phyloP scores from a whole-genome alignment of 2,797 vertebrate species.

The Eulemur mongoz region DNA sequence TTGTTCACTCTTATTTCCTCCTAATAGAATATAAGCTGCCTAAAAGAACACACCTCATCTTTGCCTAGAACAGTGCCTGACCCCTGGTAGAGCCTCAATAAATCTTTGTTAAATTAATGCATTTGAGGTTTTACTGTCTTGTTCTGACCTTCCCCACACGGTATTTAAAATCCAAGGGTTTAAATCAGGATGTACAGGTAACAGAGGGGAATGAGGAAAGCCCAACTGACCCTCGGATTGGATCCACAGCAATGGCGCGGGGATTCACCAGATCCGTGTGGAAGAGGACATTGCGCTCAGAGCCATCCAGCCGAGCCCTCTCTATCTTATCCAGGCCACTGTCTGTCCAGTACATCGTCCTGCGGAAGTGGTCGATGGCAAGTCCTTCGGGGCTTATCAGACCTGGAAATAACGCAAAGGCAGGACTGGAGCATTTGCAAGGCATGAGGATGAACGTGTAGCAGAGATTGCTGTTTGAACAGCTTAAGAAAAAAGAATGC shows the following conservation, averaged over 20 bases:
- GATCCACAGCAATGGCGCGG: conserved; percentile 94
- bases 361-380: conserved; percentile 90
- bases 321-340: conserved; percentile 94
- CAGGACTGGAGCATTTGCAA: not conserved
- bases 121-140: not conserved
- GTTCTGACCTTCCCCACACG: not conserved
- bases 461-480: not conserved
- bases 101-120: not conserved
- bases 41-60: not conserved
- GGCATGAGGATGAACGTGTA: not conserved
- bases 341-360: conserved; percentile 96
- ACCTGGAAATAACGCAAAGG: conserved; percentile 82
- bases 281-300: conserved; percentile 90
- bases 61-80: not conserved
- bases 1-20: not conserved
- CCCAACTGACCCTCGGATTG: conserved; percentile 90
- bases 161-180: not conserved
- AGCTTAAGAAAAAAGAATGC: not conserved
- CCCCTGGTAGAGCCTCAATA: not conserved
- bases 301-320: conserved; percentile 91
- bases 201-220: not conserved
- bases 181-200: not conserved
- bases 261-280: conserved; percentile 94
- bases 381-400: conserved; percentile 96
- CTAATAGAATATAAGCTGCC: not conserved